Evolutionary conservation across 2,113 vertebrate genomes (phyloP).

Genomic region (Sapajus apella): DNA sequence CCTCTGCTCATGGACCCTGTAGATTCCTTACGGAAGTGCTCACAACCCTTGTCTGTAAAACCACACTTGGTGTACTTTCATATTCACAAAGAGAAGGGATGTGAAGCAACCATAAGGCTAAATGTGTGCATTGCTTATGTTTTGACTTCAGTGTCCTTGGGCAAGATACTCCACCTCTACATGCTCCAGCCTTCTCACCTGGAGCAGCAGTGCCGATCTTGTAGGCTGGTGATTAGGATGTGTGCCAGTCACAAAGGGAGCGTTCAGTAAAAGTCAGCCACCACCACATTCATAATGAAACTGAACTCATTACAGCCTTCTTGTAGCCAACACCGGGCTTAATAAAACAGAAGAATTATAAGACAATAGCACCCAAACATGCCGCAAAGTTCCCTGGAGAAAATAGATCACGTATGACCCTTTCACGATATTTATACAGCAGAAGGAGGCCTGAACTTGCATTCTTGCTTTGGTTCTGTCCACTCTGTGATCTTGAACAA

Average conservation of each 20-base stretch:
- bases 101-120: fast-evolving
- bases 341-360: not conserved
- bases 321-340: not conserved
- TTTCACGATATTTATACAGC: not conserved
- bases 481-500: not conserved
- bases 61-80: not conserved
- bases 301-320: fast-evolving
- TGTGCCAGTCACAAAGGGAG: not conserved
- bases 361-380: not conserved
- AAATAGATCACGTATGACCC: not conserved
- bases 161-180: fast-evolving
- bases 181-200: fast-evolving
- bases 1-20: not conserved
- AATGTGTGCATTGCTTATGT: fast-evolving
- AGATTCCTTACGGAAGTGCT: not conserved
- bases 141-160: not conserved
- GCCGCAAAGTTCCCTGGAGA: not conserved
- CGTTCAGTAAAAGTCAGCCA: not conserved
- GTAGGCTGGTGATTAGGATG: fast-evolving
- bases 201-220: not conserved
- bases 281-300: not conserved
- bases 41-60: not conserved
- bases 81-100: not conserved
- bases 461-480: not conserved
- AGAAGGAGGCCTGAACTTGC: not conserved